Evolutionary conservation across 1,140 invertebrate genomes (phyloP).

Genomic region (Eulimnadia texana): DNA sequence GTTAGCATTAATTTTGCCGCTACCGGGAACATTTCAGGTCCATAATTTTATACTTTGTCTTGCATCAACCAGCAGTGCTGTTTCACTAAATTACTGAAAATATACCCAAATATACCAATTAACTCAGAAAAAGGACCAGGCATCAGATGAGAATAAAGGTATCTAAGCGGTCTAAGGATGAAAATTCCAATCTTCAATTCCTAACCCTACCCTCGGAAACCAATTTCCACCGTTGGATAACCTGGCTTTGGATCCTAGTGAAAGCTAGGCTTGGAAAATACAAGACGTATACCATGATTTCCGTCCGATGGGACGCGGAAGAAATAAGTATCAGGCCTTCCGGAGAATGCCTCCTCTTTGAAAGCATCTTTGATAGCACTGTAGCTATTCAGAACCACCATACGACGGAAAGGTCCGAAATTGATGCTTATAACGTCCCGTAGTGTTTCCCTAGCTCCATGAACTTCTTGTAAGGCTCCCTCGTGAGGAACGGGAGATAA

Average conservation of each 20-base stretch:
- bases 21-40: too few relatives aligned
- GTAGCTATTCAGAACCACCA: conserved; percentile 11
- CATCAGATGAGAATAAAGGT: too few relatives aligned
- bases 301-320: not conserved
- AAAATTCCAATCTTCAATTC: too few relatives aligned
- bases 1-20: too few relatives aligned
- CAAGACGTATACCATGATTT: not conserved
- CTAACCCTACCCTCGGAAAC: too few relatives aligned
- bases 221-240: not conserved
- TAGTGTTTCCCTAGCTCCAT: conserved; percentile 14
- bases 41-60: too few relatives aligned
- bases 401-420: conserved; percentile 10
- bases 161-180: too few relatives aligned
- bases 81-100: too few relatives aligned
- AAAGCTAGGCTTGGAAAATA: too few relatives aligned
- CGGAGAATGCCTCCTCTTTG: conserved; percentile 16
- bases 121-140: too few relatives aligned
- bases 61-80: too few relatives aligned
- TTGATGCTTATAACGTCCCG: conserved; percentile 12
- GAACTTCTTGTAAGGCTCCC: not conserved
- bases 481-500: not conserved
- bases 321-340: conserved; percentile 2
- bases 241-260: not conserved
- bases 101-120: too few relatives aligned
- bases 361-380: conserved; percentile 14